Conservation (phyloP, 92 coral and sea anemone species). For the Heteractis magnifica region DNA sequence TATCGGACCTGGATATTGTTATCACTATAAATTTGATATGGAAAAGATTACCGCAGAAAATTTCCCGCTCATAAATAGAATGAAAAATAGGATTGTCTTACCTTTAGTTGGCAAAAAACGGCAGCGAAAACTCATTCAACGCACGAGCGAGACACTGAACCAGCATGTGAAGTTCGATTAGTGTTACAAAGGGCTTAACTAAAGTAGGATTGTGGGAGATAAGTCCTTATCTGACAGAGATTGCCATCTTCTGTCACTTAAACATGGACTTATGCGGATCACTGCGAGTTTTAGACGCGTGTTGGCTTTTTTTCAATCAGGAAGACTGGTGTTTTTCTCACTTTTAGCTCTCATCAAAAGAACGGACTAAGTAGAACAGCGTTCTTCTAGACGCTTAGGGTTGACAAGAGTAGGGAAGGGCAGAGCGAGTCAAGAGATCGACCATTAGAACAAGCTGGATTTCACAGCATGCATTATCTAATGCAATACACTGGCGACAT, state of each 20-base stretch:
- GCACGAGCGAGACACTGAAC: not conserved
- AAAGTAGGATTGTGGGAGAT: slow-evolving; percentile 15
- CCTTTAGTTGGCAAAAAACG: not conserved
- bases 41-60: not conserved
- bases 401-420: not conserved
- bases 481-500: not conserved
- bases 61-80: not conserved
- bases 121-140: not conserved
- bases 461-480: not conserved
- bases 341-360: not conserved
- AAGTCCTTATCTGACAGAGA: slow-evolving; percentile 3
- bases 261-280: not conserved
- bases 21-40: not conserved
- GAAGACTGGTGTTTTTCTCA: not conserved
- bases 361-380: not conserved
- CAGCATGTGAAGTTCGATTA: slow-evolving; percentile 6
- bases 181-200: slow-evolving; percentile 6
- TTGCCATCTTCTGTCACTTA: slow-evolving; percentile 8
- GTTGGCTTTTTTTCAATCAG: not conserved
- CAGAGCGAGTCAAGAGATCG: not conserved
- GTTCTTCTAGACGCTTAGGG: not conserved
- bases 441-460: not conserved
- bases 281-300: not conserved
- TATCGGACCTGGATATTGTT: not conserved
- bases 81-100: not conserved